Percentiles rank a stretch among this genome's conserved stretches.
Conservation (phyloP, 2,797 vertebrate species). For the Coluber constrictor region DNA sequence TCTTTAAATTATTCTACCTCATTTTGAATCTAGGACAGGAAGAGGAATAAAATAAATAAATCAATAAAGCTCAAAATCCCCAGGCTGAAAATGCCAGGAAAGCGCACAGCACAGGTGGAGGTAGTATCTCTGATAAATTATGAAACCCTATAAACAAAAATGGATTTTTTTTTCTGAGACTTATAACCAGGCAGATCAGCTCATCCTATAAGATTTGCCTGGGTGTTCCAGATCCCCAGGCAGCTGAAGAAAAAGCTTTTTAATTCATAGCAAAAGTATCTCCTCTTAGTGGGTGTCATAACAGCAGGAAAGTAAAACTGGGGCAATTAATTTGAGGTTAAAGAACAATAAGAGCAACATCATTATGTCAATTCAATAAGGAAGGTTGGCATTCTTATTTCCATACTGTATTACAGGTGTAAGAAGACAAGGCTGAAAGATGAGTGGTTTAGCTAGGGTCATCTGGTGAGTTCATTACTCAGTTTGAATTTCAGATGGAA, state of each 20-base stretch:
- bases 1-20: slow-evolving; percentile 29
- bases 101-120: not conserved
- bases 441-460: not conserved
- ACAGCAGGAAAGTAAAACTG: not conserved
- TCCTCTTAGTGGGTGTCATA: not conserved
- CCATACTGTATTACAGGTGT: not conserved
- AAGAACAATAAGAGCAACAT: not conserved
- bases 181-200: not conserved
- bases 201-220: slow-evolving; percentile 4
- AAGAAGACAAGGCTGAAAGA: not conserved
- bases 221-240: not conserved
- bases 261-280: not conserved
- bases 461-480: not conserved
- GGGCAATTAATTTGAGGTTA: not conserved
- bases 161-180: not conserved
- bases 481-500: not conserved
- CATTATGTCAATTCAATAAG: not conserved
- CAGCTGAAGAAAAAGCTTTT: slow-evolving; percentile 3
- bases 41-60: slow-evolving; percentile 35
- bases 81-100: slow-evolving; percentile 21
- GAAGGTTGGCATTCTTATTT: not conserved
- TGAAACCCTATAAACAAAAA: slow-evolving; percentile 15
- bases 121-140: not conserved
- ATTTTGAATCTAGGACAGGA: slow-evolving; percentile 7
- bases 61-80: slow-evolving; percentile 22